A percentile compares a stretch with the other conserved stretches of the same genome.
Conservation (phyloP, 2,797 vertebrate species). For the Psittacula echo region DNA sequence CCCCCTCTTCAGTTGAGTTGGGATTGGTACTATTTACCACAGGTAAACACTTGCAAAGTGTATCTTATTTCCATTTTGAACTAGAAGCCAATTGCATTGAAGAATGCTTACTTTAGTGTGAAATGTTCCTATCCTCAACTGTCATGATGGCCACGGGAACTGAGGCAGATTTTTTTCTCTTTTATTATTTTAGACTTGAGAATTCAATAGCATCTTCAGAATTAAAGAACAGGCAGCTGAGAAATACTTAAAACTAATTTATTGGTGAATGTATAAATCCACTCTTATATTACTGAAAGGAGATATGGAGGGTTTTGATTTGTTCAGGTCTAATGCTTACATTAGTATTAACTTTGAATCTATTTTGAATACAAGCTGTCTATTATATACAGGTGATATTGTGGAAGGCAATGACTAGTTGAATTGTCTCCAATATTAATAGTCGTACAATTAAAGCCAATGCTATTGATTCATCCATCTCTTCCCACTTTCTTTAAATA, state of each 20-base stretch:
- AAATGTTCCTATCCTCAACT: neutral
- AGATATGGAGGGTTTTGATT: neutral
- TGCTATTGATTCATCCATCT: neutral
- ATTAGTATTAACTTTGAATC: neutral
- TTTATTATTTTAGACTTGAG: neutral
- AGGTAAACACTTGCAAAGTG: neutral
- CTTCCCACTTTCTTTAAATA: neutral
- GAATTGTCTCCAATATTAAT: neutral
- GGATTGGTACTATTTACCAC: neutral
- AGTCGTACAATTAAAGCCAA: neutral
- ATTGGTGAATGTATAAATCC: neutral
- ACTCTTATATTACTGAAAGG: neutral
- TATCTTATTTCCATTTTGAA: neutral
- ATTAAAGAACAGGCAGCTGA: neutral
- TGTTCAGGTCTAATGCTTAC: neutral
- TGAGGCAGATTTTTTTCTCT: neutral
- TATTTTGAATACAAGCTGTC: neutral
- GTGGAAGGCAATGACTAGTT: neutral
- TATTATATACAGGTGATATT: neutral
- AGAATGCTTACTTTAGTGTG: neutral
- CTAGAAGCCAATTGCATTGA: neutral
- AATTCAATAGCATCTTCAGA: neutral
- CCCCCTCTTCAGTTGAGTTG: neutral
- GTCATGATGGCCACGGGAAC: neutral
- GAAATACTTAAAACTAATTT: neutral